Base-by-base conservation (phyloP, 2,113 vertebrate genomes). In the Oxyura jamaicensis region DNA sequence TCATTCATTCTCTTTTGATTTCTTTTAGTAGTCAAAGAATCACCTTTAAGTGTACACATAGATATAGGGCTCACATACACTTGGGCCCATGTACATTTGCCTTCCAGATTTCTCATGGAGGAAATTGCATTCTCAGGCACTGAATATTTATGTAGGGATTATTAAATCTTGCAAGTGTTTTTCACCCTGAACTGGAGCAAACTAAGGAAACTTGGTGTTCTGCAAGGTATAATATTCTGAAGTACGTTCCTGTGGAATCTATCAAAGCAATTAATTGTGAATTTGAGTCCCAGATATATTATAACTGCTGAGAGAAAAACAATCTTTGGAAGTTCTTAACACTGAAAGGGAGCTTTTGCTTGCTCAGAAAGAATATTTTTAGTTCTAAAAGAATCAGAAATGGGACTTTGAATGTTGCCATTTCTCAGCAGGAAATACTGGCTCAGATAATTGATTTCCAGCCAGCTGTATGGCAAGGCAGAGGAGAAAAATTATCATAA, bases 81-180 rank as follows among this genome's bases (percentile, higher is more conserved):
- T 16, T 14, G 16, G 33, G 5, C 3, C 8, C 29, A 8, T 3
- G n/a, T 4, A 12, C 1, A 1, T 13, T 35, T 33, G 4, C 25
- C 65, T 55, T 67, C 46, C 11, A 33, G 14, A 11, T 29, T 73
- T 56, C 83, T 60, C 22, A 41, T 13, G 62, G 62, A 50, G 35
- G 46, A 53, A 65, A 33, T 10, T 23, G 23, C 35, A 41, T 41
- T 52, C 59, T 50, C 36, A 41, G 36, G 16, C 31, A 29, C 31
- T 52, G 46, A 48, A 59, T 46, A 33, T 63, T 59, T 26, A 59
- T 17, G 16, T 14, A 19, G 41, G 52, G 31, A 44, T 59, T 63
- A 50, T 41, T 20, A 36, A 28, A 29, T 29, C 35, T 71, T 36
- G 20, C 9, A 18, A 14, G n/a, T 33, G 16, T 36, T 66, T 83